These are phyloP conservation scores for Melanogrammus aeglefinus DNA, from an alignment of 2,797 vertebrate species.

Conservation along the genomic window DNA sequence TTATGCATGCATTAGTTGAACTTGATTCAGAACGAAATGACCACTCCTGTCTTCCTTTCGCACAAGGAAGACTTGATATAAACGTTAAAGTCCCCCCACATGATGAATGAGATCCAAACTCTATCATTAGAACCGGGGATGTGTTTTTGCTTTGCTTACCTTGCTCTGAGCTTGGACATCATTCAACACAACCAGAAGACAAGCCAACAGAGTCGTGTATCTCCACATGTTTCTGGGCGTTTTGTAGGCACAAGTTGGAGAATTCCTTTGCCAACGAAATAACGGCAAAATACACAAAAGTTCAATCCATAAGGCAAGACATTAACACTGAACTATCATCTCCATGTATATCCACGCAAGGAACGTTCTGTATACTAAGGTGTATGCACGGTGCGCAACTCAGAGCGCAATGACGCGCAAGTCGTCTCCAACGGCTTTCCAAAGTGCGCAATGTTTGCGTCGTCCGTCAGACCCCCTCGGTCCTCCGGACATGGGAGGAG, in stretches of 20 bases:
- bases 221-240: constrained; percentile 60
- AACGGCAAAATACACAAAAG: not conserved
- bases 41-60: not conserved
- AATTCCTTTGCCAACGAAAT: not conserved
- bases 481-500: constrained; percentile 46
- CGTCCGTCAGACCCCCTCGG: constrained; percentile 36
- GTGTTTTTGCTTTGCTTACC: constrained; percentile 51
- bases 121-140: not conserved
- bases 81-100: not conserved
- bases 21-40: not conserved
- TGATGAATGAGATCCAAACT: not conserved
- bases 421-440: constrained; percentile 9
- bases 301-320: constrained; percentile 11
- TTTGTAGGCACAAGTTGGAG: not conserved
- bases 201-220: constrained; percentile 53
- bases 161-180: constrained; percentile 63
- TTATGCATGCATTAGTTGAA: not conserved
- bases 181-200: constrained; percentile 58
- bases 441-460: constrained; percentile 30
- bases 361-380: constrained; percentile 17
- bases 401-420: constrained; percentile 17
- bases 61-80: constrained; percentile 24
- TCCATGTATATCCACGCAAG: not conserved
- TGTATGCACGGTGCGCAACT: not conserved
- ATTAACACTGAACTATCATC: constrained; percentile 23